phyloP scores from a whole-genome alignment of 2,797 vertebrate species.

The Potorous gilbertii region DNA sequence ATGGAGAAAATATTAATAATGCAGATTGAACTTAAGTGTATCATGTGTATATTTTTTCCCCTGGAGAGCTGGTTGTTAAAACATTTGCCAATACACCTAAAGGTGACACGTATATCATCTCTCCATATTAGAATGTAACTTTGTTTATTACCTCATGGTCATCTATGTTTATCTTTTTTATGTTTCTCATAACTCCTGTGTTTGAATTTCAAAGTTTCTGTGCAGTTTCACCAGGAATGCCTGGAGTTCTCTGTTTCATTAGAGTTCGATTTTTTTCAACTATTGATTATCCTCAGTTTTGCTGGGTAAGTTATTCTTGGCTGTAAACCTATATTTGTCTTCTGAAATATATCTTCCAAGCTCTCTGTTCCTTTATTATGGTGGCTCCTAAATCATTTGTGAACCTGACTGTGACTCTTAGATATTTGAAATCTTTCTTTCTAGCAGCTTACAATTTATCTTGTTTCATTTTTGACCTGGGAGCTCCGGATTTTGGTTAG shows the following conservation, averaged over 20 bases:
- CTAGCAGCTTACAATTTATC: too few species aligned
- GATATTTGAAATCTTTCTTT: too few species aligned
- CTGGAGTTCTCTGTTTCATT: background rate
- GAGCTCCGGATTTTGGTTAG: too few species aligned
- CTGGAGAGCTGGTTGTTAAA: background rate
- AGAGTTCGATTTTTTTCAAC: background rate
- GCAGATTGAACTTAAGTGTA: background rate
- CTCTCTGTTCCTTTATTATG: too few species aligned
- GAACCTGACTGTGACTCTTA: too few species aligned
- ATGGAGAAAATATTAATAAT: background rate
- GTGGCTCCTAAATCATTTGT: too few species aligned
- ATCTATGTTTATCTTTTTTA: background rate
- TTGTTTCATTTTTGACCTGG: too few species aligned
- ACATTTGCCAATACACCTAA: background rate
- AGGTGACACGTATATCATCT: background rate
- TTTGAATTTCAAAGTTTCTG: background rate
- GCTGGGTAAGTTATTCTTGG: too few species aligned
- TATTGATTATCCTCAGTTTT: background rate
- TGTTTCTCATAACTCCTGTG: background rate
- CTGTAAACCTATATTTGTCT: too few species aligned
- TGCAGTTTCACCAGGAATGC: background rate
- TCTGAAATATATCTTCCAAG: too few species aligned
- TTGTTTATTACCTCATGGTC: background rate
- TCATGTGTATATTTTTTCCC: background rate
- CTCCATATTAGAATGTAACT: background rate